A percentile compares a stretch with the other conserved stretches of the same genome.
Conservation (phyloP, 2,888 invertebrate genomes). For the Muschampia plurimacula region DNA sequence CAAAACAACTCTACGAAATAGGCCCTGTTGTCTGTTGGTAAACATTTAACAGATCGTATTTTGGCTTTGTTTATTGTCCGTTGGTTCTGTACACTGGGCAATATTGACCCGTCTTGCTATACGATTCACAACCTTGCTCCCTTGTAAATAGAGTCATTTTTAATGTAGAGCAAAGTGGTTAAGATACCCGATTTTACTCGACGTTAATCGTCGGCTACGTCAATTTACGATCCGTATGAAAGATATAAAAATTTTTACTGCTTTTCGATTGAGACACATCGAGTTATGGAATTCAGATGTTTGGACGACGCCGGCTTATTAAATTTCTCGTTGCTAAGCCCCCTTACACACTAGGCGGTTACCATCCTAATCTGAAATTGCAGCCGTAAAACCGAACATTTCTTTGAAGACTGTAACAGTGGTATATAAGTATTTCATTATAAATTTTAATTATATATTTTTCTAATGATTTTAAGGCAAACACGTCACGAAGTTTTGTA, state of each 20-base stretch:
- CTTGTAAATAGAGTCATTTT: not conserved
- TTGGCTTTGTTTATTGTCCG: conserved; percentile 66
- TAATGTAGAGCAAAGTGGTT: not conserved
- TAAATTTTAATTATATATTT: too few relatives aligned
- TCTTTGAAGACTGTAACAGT: too few relatives aligned
- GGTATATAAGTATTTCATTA: too few relatives aligned
- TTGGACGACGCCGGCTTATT: conserved; percentile 30
- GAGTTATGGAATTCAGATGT: conserved; percentile 40
- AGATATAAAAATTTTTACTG: conserved; percentile 40
- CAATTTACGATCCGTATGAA: conserved; percentile 45
- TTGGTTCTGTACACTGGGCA: conserved; percentile 39
- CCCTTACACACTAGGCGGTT: not conserved
- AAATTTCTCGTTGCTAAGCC: conserved; percentile 13
- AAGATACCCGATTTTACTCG: conserved; percentile 31
- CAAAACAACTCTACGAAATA: conserved; percentile 30
- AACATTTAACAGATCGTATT: conserved; percentile 72
- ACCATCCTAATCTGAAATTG: not conserved
- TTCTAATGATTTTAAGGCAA: too few relatives aligned
- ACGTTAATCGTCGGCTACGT: conserved; percentile 36
- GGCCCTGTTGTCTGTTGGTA: conserved; percentile 57
- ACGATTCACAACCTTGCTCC: conserved; percentile 7
- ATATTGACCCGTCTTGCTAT: not conserved
- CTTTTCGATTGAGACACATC: conserved; percentile 36
- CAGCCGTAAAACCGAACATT: not conserved
- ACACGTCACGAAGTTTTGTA: too few relatives aligned